Evolutionary conservation across 1,140 invertebrate genomes (phyloP).

Genomic region (Aphaenogaster rudis): DNA sequence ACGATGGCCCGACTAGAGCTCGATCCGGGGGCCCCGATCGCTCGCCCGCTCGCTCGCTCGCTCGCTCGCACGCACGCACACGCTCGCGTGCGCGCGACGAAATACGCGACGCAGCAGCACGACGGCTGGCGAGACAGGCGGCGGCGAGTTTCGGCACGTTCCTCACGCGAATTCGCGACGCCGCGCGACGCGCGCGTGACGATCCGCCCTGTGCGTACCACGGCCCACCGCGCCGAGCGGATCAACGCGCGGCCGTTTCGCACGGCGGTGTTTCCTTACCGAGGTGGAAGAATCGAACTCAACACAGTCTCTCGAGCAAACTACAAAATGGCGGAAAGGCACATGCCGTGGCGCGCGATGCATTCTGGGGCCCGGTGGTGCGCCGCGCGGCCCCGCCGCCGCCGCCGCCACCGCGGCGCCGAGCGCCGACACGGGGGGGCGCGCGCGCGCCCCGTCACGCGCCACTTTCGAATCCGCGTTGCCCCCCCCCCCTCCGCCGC

Average conservation of each 20-base stretch:
- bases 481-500: no score
- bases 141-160: conserved; percentile 29
- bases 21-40: neutral
- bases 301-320: conserved; percentile 89
- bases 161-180: conserved; percentile 42
- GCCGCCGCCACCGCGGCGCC: conserved; percentile 44
- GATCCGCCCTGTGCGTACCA: conserved; percentile 51
- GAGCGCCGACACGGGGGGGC: neutral
- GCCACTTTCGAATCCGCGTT: conserved; percentile 55
- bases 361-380: conserved; percentile 85
- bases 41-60: conserved; percentile 5
- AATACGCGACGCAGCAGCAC: conserved; percentile 46
- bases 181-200: conserved; percentile 47
- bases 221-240: conserved; percentile 57
- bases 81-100: conserved; percentile 50
- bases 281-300: conserved; percentile 87
- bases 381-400: conserved; percentile 66
- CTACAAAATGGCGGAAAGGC: conserved; percentile 90
- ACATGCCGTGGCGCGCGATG: conserved; percentile 90
- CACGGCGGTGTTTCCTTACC: conserved; percentile 81
- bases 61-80: conserved; percentile 46
- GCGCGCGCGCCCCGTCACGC: neutral
- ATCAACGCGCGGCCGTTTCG: conserved; percentile 75
- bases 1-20: neutral
- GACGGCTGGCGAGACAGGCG: conserved; percentile 56